Evolutionary conservation across 1,140 invertebrate species (phyloP).

Genomic region (Cotesia chilonis): DNA sequence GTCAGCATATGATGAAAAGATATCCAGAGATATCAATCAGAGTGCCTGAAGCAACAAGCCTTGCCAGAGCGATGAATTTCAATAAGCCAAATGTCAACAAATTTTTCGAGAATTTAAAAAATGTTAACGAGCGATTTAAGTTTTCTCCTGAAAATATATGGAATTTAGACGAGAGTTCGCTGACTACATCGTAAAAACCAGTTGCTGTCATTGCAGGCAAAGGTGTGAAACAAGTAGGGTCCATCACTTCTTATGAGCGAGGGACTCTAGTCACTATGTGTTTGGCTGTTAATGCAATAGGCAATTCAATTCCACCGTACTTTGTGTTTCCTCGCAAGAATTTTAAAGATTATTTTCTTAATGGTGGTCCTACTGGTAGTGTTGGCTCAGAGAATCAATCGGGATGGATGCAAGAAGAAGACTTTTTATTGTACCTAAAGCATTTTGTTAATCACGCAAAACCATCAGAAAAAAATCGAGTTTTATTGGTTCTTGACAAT

Average conservation of each 20-base stretch:
- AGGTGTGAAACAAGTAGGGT: conserved; percentile 35
- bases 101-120: conserved; percentile 57
- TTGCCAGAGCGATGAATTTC: conserved; percentile 58
- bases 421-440: conserved; percentile 51
- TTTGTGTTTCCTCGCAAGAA: conserved; percentile 50
- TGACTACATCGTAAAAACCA: conserved; percentile 54
- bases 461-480: neutral
- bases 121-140: conserved; percentile 38
- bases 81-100: conserved; percentile 58
- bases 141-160: conserved; percentile 36
- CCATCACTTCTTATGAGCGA: conserved; percentile 46
- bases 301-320: conserved; percentile 41
- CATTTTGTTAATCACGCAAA: conserved; percentile 53
- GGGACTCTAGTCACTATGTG: conserved; percentile 46
- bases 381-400: conserved; percentile 38
- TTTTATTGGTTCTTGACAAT: too few species aligned
- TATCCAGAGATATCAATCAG: conserved; percentile 54
- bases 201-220: conserved; percentile 48
- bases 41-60: conserved; percentile 59
- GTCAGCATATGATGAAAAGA: conserved; percentile 53
- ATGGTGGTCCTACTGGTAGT: conserved; percentile 44
- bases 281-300: conserved; percentile 42
- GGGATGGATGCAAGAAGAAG: conserved; percentile 42
- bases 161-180: conserved; percentile 54
- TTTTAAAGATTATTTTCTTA: conserved; percentile 45